phyloP scores from a whole-genome alignment of 2,888 invertebrate genomes.

The Leucania comma region DNA sequence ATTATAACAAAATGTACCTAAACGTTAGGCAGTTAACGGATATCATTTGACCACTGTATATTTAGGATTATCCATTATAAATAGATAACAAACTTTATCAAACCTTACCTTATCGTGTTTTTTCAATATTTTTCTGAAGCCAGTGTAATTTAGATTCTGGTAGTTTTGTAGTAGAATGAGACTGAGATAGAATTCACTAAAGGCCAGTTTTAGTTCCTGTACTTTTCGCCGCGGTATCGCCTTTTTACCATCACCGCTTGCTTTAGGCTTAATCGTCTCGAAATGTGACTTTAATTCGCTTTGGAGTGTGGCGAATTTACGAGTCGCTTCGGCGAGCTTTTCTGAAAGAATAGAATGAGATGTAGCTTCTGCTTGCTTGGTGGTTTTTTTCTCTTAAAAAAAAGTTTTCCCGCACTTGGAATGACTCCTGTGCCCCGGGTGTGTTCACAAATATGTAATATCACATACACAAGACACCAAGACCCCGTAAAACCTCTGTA shows the following conservation, averaged over 20 bases:
- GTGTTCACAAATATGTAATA: no score
- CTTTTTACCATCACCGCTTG: conserved; percentile 85
- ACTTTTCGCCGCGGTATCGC: conserved; percentile 94
- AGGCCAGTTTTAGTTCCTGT: conserved; percentile 98
- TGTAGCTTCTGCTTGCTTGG: background rate
- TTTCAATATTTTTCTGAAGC: conserved; percentile 99
- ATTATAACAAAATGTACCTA: conserved; percentile 16
- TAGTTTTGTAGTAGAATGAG: conserved; percentile 99
- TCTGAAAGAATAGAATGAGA: conserved; percentile 49
- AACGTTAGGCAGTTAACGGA: conserved; percentile 41
- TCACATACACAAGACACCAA: no score
- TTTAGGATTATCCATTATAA: conserved; percentile 51
- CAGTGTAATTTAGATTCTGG: conserved; percentile 99
- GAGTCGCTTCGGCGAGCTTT: conserved; percentile 98
- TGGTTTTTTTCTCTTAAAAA: no score
- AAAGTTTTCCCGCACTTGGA: no score
- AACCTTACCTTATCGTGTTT: conserved; percentile 98
- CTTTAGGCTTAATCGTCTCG: conserved; percentile 89
- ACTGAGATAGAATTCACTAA: conserved; percentile 99
- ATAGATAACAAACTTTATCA: conserved; percentile 57
- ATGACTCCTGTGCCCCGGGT: no score
- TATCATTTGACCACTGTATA: conserved; percentile 43
- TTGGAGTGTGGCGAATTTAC: conserved; percentile 97
- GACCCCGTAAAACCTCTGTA: no score
- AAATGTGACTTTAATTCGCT: conserved; percentile 94